Conservation (phyloP, 2,888 invertebrate species). For the Microctonus aethiopoides region DNA sequence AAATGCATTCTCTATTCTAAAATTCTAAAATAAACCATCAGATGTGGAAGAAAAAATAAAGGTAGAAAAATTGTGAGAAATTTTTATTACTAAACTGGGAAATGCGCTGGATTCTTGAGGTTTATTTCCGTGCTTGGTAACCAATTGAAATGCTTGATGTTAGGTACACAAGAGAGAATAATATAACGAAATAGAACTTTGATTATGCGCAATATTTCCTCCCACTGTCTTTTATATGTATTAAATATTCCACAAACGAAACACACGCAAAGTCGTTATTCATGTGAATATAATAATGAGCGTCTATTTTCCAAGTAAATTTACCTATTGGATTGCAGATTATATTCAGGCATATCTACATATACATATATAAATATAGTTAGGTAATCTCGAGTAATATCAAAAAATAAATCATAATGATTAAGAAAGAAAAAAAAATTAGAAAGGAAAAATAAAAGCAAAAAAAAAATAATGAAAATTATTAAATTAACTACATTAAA, state of each 20-base stretch:
- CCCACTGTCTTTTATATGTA: neutral
- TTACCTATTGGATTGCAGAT: constrained; percentile 21
- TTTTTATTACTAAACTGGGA: too few species aligned
- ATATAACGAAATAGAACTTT: neutral
- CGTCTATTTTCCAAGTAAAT: constrained; percentile 8
- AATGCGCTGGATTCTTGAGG: constrained; percentile 25
- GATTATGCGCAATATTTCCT: constrained; percentile 7
- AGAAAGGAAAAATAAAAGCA: neutral
- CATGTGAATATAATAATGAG: constrained; percentile 29
- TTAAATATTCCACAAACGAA: constrained; percentile 1
- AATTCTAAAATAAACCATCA: neutral
- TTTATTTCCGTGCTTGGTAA: constrained; percentile 28
- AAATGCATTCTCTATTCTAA: neutral
- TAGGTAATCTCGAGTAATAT: constrained; percentile 6
- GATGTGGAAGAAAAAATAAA: neutral
- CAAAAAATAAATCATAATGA: neutral
- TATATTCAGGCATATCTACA: constrained; percentile 18
- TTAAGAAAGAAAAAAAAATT: neutral
- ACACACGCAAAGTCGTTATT: constrained; percentile 30
- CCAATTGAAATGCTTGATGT: constrained; percentile 28
- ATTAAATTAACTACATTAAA: too few species aligned
- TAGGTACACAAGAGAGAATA: constrained; percentile 14
- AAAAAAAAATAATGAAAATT: neutral
- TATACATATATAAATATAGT: constrained; percentile 1
- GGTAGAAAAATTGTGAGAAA: constrained; percentile 5